Conservation (phyloP, 2,113 vertebrate genomes). For the Nipponia nippon region DNA sequence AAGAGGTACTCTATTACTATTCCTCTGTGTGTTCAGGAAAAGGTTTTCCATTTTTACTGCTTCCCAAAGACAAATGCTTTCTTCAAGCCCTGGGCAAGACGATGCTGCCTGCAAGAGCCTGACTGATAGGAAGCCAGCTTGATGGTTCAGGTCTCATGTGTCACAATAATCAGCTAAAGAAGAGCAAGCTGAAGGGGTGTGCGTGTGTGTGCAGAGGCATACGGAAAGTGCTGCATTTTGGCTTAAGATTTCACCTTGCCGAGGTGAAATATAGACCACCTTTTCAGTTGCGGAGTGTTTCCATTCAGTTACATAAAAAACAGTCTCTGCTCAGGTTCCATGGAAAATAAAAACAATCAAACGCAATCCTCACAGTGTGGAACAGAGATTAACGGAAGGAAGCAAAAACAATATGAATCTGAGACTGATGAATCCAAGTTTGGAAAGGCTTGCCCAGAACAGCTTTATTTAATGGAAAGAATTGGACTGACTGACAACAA, state of each 20-base stretch:
- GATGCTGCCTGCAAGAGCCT: background rate
- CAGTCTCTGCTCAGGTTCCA: background rate
- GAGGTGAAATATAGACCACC: background rate
- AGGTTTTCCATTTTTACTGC: background rate
- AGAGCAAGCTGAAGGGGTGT: background rate
- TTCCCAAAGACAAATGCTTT: background rate
- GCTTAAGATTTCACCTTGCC: background rate
- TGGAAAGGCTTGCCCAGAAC: background rate
- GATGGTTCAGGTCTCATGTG: background rate
- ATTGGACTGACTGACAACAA: background rate
- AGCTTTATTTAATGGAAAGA: slow-evolving; percentile 36
- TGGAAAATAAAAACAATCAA: slow-evolving; percentile 30
- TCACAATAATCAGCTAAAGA: background rate
- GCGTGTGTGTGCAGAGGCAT: background rate
- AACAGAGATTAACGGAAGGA: slow-evolving; percentile 61
- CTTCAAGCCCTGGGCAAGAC: background rate
- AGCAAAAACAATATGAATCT: slow-evolving; percentile 23
- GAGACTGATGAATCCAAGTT: background rate
- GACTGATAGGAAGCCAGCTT: background rate
- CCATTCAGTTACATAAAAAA: background rate
- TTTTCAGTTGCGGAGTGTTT: background rate
- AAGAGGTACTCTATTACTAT: background rate
- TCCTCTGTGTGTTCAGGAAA: background rate
- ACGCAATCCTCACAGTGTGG: background rate
- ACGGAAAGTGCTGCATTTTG: background rate